Conservation (phyloP, 2,113 vertebrate species). For the Scomber japonicus region DNA sequence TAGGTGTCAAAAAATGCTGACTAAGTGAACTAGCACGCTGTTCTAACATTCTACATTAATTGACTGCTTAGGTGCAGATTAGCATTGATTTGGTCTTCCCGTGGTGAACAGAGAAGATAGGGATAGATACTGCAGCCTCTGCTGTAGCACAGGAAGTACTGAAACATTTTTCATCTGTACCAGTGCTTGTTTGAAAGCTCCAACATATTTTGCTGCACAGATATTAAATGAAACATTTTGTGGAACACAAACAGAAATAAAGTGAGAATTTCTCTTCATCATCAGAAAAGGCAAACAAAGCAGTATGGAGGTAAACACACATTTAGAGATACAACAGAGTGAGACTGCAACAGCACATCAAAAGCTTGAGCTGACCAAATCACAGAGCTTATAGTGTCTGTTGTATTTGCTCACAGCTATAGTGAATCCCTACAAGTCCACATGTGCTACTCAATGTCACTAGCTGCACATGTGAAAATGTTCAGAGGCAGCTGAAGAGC, state of each 20-base stretch:
- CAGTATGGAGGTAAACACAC: background rate
- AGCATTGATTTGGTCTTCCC: slow-evolving; percentile 75
- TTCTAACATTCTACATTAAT: slow-evolving; percentile 74
- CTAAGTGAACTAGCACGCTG: slow-evolving; percentile 52
- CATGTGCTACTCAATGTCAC: slow-evolving; percentile 29
- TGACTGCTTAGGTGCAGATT: slow-evolving; percentile 73
- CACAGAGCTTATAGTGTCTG: slow-evolving; percentile 8
- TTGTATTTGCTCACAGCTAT: background rate
- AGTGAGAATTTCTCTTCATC: background rate
- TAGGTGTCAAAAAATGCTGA: slow-evolving; percentile 77
- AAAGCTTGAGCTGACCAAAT: slow-evolving; percentile 20
- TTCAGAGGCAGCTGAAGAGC: slow-evolving; percentile 38
- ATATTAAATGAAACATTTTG: slow-evolving; percentile 12
- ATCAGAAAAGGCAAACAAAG: slow-evolving; percentile 14
- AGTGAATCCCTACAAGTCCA: slow-evolving; percentile 19
- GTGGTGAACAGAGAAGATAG: slow-evolving; percentile 20
- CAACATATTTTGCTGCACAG: background rate
- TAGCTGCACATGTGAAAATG: slow-evolving; percentile 5
- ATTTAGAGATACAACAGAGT: slow-evolving; percentile 12
- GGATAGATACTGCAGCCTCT: slow-evolving; percentile 24
- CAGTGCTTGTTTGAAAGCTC: background rate
- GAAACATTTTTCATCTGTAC: slow-evolving; percentile 6
- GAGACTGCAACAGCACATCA: slow-evolving; percentile 6
- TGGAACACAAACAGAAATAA: background rate
- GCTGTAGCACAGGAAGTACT: background rate